Base-by-base conservation (phyloP, 2,113 vertebrate species). In the Ophthalmolycus amberensis region DNA sequence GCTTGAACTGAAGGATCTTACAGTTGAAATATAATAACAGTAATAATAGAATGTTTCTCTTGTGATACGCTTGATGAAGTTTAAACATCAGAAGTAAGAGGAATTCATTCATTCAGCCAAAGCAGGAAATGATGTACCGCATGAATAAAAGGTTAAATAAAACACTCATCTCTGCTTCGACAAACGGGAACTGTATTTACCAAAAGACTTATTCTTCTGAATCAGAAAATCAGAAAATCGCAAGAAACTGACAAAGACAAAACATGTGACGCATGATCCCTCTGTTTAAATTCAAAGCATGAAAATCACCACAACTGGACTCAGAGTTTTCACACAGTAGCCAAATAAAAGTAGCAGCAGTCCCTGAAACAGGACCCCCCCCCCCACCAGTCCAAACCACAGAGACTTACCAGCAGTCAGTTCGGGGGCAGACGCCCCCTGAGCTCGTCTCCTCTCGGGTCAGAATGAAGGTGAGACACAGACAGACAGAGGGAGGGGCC, bases 391-490 rank as follows among this genome's bases (percentile, higher is more conserved):
- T 42, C 50, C 72, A 84, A 75, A 86, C 71, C 76, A 66, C 83
- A 88, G 67, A 89, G 75, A 93, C 92, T 92, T 89, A 93, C 92
- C 92, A 58, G 81, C 75, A 56, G 85, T 59, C 9, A 69, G 75
- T 54, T 16, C 4, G 52, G 42, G 54, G 74, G 72, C 66, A 63
- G 81, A 85, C 84, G 67, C 83, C 65, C 78, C 71, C 77, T 76
- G 76, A 76, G 32, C 72, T 84, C 62, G 60, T 74, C 86, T 88
- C 88, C 10, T 77, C 84, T 85, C 80, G 16, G 80, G 85, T 90
- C 80, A 86, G 25, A 80, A 60, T 85, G 88, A 88, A 86, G 90
- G 90, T 91, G 86, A 89, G 88, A 91, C 82, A 90, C 87, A 91
- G 60, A 89, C 82, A 88, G 54, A 90, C 66, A 80, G 71, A 32